phyloP scores from a whole-genome alignment of 2,888 invertebrate genomes.

The Tanypteryx hageni region DNA sequence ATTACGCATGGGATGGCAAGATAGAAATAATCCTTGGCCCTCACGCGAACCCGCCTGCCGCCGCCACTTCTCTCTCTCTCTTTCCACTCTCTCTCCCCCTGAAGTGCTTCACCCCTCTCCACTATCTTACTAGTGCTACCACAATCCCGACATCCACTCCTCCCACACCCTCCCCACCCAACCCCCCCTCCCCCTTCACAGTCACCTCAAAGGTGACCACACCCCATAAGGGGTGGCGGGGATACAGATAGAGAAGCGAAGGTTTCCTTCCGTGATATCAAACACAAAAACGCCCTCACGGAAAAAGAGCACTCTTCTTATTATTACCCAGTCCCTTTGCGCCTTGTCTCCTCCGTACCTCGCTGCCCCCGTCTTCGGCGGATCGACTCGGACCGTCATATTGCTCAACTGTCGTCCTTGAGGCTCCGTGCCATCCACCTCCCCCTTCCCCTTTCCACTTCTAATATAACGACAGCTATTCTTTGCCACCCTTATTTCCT shows the following conservation, averaged over 20 bases:
- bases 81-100: neutral
- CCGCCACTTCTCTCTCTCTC: neutral
- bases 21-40: neutral
- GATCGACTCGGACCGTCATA: neutral
- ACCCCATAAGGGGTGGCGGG: neutral
- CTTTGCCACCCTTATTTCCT: neutral
- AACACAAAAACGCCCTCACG: too few relatives aligned
- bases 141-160: neutral
- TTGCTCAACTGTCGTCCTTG: neutral
- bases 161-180: neutral
- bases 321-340: too few relatives aligned
- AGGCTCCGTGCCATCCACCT: neutral
- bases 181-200: neutral
- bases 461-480: neutral
- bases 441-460: neutral
- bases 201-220: neutral
- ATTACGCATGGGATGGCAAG: neutral
- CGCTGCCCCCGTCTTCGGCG: too few relatives aligned
- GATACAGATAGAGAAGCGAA: neutral
- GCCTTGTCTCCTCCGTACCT: too few relatives aligned
- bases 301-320: too few relatives aligned
- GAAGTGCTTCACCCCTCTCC: neutral
- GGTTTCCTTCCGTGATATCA: conserved; percentile 11
- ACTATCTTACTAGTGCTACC: too few relatives aligned
- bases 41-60: neutral